Base-by-base conservation (phyloP, 2,113 vertebrate species). In the Origma solitaria region DNA sequence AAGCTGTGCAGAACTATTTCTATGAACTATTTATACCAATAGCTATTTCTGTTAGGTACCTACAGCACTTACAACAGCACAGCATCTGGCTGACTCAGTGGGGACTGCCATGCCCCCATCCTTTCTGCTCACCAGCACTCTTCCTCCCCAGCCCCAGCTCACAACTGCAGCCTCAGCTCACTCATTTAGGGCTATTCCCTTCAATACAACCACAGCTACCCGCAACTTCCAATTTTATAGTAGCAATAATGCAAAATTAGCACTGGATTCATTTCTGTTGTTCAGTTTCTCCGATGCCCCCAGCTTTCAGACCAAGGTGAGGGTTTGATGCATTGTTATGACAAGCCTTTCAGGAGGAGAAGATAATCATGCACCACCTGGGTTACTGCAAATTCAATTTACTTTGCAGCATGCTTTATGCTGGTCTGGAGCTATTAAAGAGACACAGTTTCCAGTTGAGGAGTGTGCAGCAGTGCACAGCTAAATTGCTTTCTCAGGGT, bases 221-320 rank as follows among this genome's bases (percentile, higher is more conserved):
- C 24, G 4, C n/a, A 35, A 3, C 61, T 53, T 58, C 3, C 35
- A 21, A 11, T 62, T n/a, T 33, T 28, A 23, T 5, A 68, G 23
- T 0, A 45, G 75, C 57, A 82, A 30, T 5, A 27, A 51, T 4
- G 49, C 37, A 62, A 37, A 87, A 68, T 82, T 27, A 85, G 53
- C 30, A 14, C 44, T 35, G 23, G 72, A 33, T 62, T 86, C 1
- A 54, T 54, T 91, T 49, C 54, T 83, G 60, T n/a, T 20, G 6
- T 33, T 78, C 12, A 1, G 53, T 61, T 90, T 30, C 62, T 69
- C 58, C 1, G 0, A 30, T 88, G 90, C 13, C 82, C 92, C 88
- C 82, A 93, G 85, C 92, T 86, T 95, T 94, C 96, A 96, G 76
- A 50, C 50, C 95, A 95, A 95, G 92, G 92, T 92, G 85, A 95